Percentiles rank a stretch among this genome's conserved stretches.
phyloP scores from a whole-genome alignment of 2,888 invertebrate genomes.

The Mantis religiosa region DNA sequence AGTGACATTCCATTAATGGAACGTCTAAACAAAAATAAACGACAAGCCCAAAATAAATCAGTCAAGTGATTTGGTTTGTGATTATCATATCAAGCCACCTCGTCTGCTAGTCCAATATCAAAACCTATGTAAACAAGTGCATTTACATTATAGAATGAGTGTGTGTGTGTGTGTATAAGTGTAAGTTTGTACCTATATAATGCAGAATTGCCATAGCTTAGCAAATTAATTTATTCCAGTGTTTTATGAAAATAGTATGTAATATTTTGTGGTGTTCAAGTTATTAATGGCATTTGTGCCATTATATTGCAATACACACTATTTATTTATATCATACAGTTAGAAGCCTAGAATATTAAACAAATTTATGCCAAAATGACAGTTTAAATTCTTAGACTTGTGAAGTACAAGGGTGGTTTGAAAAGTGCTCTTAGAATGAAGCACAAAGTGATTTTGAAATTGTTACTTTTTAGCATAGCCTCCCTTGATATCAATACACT shows the following conservation, averaged over 20 bases:
- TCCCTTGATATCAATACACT: no score
- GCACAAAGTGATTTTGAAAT: no score
- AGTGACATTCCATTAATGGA: constrained; percentile 26
- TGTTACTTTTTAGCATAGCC: no score
- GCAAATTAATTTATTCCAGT: background rate
- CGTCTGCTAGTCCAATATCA: background rate
- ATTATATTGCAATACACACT: background rate
- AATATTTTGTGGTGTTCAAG: background rate
- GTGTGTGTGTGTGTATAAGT: background rate
- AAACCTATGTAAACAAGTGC: background rate
- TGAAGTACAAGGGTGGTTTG: background rate
- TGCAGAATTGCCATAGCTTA: background rate
- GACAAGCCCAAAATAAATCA: background rate
- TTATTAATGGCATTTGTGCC: background rate
- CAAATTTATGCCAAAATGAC: background rate
- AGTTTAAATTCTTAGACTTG: background rate
- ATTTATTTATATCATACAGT: background rate
- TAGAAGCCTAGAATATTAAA: background rate
- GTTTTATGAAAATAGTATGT: background rate
- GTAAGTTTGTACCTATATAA: background rate
- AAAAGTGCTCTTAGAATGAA: no score
- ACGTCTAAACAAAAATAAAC: constrained; percentile 7
- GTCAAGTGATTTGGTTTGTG: background rate
- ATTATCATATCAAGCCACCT: background rate
- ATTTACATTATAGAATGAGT: background rate